Conservation (phyloP, 2,888 invertebrate genomes). For the Hypolimnas misippus region DNA sequence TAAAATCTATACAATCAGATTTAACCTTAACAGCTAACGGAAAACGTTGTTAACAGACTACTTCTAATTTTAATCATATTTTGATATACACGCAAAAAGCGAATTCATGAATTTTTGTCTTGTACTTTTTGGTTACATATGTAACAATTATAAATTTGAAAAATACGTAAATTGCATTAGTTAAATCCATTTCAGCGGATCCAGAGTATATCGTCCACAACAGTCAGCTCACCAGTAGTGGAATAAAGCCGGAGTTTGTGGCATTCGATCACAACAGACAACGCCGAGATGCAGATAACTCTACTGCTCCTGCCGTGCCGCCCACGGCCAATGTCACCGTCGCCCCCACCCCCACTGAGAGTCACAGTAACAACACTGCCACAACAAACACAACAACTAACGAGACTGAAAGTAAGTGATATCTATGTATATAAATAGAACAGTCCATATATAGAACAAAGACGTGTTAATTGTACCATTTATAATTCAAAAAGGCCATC, state of each 20-base stretch:
- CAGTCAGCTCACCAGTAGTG: conserved; percentile 14
- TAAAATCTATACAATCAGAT: too few relatives aligned
- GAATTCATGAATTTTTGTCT: too few relatives aligned
- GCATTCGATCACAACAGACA: conserved; percentile 36
- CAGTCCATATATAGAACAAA: too few relatives aligned
- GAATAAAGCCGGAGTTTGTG: conserved; percentile 32
- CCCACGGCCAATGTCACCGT: background rate
- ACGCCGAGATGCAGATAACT: conserved; percentile 37
- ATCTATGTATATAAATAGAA: background rate
- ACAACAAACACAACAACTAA: conserved; percentile 10
- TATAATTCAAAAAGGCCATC: too few relatives aligned
- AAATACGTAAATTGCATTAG: too few relatives aligned
- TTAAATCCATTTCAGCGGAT: conserved; percentile 18
- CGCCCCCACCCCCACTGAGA: background rate
- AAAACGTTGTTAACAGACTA: too few relatives aligned
- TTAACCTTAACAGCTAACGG: too few relatives aligned
- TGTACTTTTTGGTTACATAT: too few relatives aligned
- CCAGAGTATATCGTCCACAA: conserved; percentile 2
- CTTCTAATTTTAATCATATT: too few relatives aligned
- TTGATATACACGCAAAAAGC: too few relatives aligned
- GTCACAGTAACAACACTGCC: conserved; percentile 11
- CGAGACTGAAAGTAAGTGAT: conserved; percentile 28
- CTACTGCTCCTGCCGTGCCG: background rate
- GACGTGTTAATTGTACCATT: too few relatives aligned
- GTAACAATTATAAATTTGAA: too few relatives aligned